Evolutionary conservation across 2,888 invertebrate species (phyloP).

Genomic region (Eurytoma adleriae): DNA sequence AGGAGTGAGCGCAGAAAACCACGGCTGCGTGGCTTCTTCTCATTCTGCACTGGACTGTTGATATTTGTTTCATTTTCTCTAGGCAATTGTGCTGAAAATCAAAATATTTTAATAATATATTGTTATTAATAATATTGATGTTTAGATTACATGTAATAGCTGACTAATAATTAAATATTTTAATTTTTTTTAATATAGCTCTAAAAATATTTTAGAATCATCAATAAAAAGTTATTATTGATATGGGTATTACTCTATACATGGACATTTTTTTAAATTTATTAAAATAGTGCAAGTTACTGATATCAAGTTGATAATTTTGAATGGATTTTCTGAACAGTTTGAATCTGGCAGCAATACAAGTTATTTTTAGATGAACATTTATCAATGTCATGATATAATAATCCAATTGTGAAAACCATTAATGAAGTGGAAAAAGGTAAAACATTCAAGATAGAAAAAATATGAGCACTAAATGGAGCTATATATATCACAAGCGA

Average conservation of each 20-base stretch:
- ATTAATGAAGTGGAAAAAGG: conserved; percentile 49
- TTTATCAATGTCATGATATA: conserved; percentile 45
- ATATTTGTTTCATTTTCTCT: conserved; percentile 79
- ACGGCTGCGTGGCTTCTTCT: conserved; percentile 80
- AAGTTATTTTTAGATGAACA: conserved; percentile 23
- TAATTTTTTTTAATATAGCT: too few relatives aligned
- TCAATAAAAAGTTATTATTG: too few relatives aligned
- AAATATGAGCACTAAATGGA: conserved; percentile 13
- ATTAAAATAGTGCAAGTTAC: too few relatives aligned
- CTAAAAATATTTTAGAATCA: too few relatives aligned
- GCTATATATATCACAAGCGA: conserved; percentile 23
- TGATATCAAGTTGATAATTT: too few relatives aligned
- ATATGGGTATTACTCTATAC: too few relatives aligned
- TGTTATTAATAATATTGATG: background rate
- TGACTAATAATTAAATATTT: background rate
- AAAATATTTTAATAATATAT: background rate
- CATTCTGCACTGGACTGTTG: conserved; percentile 76
- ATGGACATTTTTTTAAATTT: too few relatives aligned
- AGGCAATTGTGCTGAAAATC: conserved; percentile 77
- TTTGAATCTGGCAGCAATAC: conserved; percentile 11
- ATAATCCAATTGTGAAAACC: conserved; percentile 43
- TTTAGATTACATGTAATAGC: background rate
- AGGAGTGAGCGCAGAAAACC: conserved; percentile 91
- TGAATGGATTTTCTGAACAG: background rate
- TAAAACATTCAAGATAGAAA: conserved; percentile 31